Base-by-base conservation (phyloP, 2,113 vertebrate species). In the Gavialis gangeticus region DNA sequence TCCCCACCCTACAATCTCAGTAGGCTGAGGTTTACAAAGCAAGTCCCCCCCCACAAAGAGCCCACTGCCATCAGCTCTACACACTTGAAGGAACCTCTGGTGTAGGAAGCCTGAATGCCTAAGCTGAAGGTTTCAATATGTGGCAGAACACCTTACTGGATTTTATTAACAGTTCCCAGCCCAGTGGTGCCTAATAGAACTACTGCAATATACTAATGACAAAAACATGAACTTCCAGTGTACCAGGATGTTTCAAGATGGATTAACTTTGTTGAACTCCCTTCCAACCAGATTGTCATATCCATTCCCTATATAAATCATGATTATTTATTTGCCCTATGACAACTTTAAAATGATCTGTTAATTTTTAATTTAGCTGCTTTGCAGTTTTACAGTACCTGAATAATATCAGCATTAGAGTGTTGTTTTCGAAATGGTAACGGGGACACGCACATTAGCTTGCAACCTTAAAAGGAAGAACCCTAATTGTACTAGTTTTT, bases 141-240 rank as follows among this genome's bases (percentile, higher is more conserved):
- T 28, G 83, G 1, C 4, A 46, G 8, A 37, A 81, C 85, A 60
- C 28, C 16, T 0, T 0, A 77, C 67, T 56, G 59, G 10, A n/a
- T 79, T 91, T 84, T 25, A 34, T 25, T 24, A 34, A 62, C 30
- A 79, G 58, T 25, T 10, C 58, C 30, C 60, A 12, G 34, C 59
- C 27, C 62, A 62, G 14, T 22, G 73, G 16, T 25, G 58, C 16
- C 79, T 12, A 6, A 10, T 59, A 25, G 22, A 21, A 12, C 30
- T 84, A 37, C 75, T 84, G 34, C 30, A 16, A 59, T 24, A 77
- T 17, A 60, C 4, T 2, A 21, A 1, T 24, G 25, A 37, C 54
- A 55, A 69, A 79, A 85, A 84, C 27, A 64, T 24, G 6, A 81
- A 27, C 3, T 34, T 63, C 28, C 2, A 11, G 4, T 81, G 1